Conservation (phyloP, 2,888 invertebrate species). For the Celastrina argiolus region DNA sequence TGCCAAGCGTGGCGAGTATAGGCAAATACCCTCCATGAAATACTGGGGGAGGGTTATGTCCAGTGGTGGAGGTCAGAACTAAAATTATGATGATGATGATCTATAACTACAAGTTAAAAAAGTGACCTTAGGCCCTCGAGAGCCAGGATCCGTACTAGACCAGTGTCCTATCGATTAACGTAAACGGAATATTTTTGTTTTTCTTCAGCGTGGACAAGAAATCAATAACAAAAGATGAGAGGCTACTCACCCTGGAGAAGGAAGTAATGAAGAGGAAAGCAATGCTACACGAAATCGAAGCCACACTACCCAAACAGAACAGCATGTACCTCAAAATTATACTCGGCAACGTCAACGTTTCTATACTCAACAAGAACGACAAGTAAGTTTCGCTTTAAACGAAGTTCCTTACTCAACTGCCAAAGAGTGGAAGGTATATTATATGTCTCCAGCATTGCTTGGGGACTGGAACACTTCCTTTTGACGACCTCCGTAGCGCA, state of each 20-base stretch:
- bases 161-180: no score
- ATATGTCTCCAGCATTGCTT: no score
- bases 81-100: no score
- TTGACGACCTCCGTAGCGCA: no score
- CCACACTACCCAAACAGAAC: constrained; percentile 94
- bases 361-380: constrained; percentile 96
- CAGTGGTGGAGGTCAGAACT: no score
- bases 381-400: constrained; percentile 81
- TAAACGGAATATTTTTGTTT: background rate
- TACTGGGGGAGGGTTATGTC: no score
- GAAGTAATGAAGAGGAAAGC: constrained; percentile 90
- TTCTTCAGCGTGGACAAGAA: constrained; percentile 59
- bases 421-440: background rate
- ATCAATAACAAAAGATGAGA: constrained; percentile 71
- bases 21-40: no score
- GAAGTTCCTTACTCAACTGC: background rate
- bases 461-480: no score
- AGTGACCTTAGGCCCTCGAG: no score
- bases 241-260: constrained; percentile 81
- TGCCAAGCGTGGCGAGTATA: no score
- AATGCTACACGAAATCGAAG: constrained; percentile 93
- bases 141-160: no score
- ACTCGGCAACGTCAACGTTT: constrained; percentile 97
- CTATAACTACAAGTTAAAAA: no score
- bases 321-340: constrained; percentile 93